phyloP scores from a whole-genome alignment of 2,113 vertebrate species.

The Myanophis thanlyinensis region DNA sequence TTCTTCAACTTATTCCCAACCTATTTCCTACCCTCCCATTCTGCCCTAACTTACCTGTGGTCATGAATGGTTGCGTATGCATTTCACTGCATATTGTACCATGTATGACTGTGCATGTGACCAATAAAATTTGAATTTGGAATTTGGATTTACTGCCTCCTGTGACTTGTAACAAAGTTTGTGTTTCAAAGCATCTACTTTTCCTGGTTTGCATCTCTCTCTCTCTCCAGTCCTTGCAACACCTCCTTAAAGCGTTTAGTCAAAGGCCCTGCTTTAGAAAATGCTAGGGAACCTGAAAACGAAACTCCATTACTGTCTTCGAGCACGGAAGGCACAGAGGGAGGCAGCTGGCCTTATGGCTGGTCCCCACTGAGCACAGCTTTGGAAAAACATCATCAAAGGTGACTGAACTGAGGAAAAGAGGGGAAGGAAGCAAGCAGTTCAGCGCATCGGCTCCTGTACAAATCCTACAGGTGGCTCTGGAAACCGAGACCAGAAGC shows the following conservation, averaged over 20 bases:
- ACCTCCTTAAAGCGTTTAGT: not conserved
- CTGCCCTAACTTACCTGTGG: no score
- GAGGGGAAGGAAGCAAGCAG: constrained; percentile 53
- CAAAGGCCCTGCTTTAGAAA: not conserved
- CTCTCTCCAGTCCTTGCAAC: not conserved
- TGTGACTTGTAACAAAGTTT: not conserved
- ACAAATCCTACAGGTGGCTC: constrained; percentile 60
- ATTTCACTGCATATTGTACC: no score
- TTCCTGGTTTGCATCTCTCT: not conserved
- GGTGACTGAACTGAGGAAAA: constrained; percentile 3
- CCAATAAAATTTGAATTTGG: no score
- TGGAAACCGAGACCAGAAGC: constrained; percentile 38
- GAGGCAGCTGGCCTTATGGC: constrained; percentile 3
- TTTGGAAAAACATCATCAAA: constrained; percentile 34
- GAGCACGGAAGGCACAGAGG: constrained; percentile 4
- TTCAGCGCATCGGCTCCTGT: constrained; percentile 56
- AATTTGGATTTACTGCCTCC: not conserved
- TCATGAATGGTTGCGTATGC: no score
- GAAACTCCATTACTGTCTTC: not conserved
- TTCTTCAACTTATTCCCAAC: no score
- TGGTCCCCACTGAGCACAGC: not conserved
- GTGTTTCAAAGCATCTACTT: not conserved
- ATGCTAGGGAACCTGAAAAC: not conserved
- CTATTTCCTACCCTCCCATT: no score
- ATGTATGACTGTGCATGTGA: no score